These are phyloP conservation scores for Lordiphosa clarofinis DNA, from an alignment of 1,140 invertebrate genomes.

Conservation along the genomic window DNA sequence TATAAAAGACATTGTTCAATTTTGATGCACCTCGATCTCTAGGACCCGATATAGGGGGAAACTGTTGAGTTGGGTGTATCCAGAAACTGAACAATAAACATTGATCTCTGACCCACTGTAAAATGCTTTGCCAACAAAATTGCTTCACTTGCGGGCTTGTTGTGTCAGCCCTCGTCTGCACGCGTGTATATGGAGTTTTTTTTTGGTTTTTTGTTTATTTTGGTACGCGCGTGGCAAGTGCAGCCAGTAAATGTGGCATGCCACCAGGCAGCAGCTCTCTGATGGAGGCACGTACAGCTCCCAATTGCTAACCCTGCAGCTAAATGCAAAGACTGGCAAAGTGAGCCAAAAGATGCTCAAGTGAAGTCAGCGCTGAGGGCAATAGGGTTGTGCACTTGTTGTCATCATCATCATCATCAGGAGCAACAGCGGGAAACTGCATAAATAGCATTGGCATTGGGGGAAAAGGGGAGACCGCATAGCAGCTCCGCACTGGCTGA, in stretches of 20 bases:
- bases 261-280: conserved; percentile 20
- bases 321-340: conserved; percentile 25
- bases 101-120: background rate
- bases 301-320: conserved; percentile 7
- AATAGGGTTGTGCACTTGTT: conserved; percentile 72
- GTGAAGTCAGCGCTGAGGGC: conserved; percentile 42
- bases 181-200: conserved; percentile 24
- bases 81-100: no score
- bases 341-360: conserved; percentile 28
- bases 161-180: conserved; percentile 25
- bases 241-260: conserved; percentile 58
- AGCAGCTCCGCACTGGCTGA: conserved; percentile 23
- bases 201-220: conserved; percentile 73
- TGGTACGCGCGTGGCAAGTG: conserved; percentile 66
- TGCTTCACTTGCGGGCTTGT: conserved; percentile 43
- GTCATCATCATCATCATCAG: conserved; percentile 56
- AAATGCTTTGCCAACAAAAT: conserved; percentile 44
- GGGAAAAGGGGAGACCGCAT: conserved; percentile 11
- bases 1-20: no score
- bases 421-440: conserved; percentile 21
- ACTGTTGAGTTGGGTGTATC: no score
- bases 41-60: no score
- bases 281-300: conserved; percentile 38
- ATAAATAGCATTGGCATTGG: conserved; percentile 49
- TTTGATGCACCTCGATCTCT: no score